Conservation (phyloP, 1,140 invertebrate species). For the Nasonia vitripennis region DNA sequence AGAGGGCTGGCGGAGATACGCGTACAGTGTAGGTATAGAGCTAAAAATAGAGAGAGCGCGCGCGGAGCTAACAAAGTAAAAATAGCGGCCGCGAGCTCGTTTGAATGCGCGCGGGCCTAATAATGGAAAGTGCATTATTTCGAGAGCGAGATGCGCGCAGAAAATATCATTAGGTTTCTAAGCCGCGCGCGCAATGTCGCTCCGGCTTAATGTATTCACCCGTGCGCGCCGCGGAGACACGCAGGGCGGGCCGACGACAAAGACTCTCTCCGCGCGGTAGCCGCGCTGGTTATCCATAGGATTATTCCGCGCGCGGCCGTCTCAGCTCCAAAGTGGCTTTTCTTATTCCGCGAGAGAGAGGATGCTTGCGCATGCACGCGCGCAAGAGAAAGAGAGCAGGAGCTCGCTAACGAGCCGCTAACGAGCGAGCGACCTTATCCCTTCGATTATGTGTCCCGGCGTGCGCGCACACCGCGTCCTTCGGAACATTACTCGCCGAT, state of each 20-base stretch:
- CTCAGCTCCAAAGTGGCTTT: slow-evolving; percentile 38
- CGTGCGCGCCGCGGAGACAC: not conserved
- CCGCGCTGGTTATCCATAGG: slow-evolving; percentile 33
- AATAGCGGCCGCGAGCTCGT: slow-evolving; percentile 28
- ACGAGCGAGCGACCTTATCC: slow-evolving; percentile 50
- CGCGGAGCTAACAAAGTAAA: slow-evolving; percentile 34
- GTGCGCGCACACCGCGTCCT: slow-evolving; percentile 8
- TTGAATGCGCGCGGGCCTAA: slow-evolving; percentile 37
- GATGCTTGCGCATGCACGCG: not conserved
- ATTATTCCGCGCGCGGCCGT: slow-evolving; percentile 18
- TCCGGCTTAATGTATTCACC: slow-evolving; percentile 9
- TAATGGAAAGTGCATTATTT: slow-evolving; percentile 48
- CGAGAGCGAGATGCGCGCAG: slow-evolving; percentile 3
- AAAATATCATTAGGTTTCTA: slow-evolving; percentile 38
- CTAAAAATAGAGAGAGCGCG: slow-evolving; percentile 35
- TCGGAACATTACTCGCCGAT: slow-evolving; percentile 16
- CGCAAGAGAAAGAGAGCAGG: not conserved
- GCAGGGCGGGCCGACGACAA: slow-evolving; percentile 27
- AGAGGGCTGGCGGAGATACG: not conserved
- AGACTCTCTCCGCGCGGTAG: not conserved
- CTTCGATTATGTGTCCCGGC: slow-evolving; percentile 31
- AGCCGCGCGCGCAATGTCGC: not conserved
- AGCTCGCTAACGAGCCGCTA: slow-evolving; percentile 49
- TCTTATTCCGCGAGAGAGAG: slow-evolving; percentile 31
- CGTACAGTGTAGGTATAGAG: too few relatives aligned